Percentiles rank a stretch among this genome's conserved stretches.
Evolutionary conservation across 2,888 invertebrate species (phyloP).

Genomic region (Noctua comes): DNA sequence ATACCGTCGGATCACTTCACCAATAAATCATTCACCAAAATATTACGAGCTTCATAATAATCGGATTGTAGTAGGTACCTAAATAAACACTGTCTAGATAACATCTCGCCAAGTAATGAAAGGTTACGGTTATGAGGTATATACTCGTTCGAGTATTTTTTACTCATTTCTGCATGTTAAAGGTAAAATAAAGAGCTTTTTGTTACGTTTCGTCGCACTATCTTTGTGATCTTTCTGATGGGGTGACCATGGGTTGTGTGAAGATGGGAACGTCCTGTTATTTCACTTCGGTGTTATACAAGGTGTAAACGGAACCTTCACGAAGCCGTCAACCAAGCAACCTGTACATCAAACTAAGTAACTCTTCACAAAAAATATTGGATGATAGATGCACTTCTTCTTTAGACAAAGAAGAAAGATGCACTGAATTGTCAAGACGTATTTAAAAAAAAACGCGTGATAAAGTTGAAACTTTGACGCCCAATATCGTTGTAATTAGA

Average conservation of each 20-base stretch:
- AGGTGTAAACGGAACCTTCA: too few species aligned
- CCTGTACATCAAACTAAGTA: too few species aligned
- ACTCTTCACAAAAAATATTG: too few species aligned
- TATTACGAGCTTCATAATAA: conserved; percentile 35
- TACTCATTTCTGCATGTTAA: conserved; percentile 55
- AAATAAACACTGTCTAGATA: conserved; percentile 58
- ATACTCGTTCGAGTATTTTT: conserved; percentile 39
- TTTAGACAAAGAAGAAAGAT: too few species aligned
- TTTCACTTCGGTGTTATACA: background rate
- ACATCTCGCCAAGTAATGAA: conserved; percentile 43
- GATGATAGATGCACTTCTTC: too few species aligned
- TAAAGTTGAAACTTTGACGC: too few species aligned
- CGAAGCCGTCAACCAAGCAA: too few species aligned
- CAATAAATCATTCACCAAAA: conserved; percentile 56
- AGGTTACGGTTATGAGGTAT: conserved; percentile 29
- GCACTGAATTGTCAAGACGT: too few species aligned
- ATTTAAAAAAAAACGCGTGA: too few species aligned
- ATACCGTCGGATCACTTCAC: conserved; percentile 24
- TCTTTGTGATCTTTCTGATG: conserved; percentile 62
- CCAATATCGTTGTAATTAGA: too few species aligned
- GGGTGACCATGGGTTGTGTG: conserved; percentile 39
- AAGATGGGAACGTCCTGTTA: background rate
- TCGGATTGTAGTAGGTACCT: conserved; percentile 8
- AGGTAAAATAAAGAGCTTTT: conserved; percentile 56
- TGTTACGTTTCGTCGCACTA: conserved; percentile 50